Evolutionary conservation across 2,797 vertebrate genomes (phyloP).

Genomic region (Chaenodraco wilsoni): DNA sequence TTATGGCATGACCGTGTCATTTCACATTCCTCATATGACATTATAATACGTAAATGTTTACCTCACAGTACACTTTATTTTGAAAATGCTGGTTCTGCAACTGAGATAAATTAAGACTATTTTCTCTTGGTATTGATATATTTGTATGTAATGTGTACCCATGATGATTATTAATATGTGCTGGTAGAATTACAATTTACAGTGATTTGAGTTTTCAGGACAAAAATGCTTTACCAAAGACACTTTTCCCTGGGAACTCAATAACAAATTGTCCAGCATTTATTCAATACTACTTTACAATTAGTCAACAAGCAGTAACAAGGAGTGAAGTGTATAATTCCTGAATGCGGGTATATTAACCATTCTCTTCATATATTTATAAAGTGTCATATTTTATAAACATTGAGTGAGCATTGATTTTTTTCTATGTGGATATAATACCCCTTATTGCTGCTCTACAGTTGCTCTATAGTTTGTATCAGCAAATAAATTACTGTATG

Average conservation of each 20-base stretch:
- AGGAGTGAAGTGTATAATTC: not conserved
- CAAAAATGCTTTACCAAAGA: not conserved
- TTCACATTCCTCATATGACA: not conserved
- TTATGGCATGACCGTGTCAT: not conserved
- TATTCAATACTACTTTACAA: not conserved
- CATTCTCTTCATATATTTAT: conserved; percentile 1
- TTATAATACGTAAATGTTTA: conserved; percentile 2
- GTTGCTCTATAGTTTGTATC: conserved; percentile 25
- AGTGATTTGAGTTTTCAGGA: conserved; percentile 7
- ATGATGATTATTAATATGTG: conserved; percentile 13
- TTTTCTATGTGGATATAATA: conserved; percentile 29
- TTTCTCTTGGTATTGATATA: conserved; percentile 5
- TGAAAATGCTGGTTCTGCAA: conserved; percentile 12
- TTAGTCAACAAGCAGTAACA: not conserved
- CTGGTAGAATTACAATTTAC: conserved; percentile 15
- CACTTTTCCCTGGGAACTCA: not conserved
- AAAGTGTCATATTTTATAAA: conserved; percentile 14
- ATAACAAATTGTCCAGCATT: too few species aligned
- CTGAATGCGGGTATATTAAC: not conserved
- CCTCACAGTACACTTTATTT: not conserved
- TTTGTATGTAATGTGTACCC: conserved; percentile 27
- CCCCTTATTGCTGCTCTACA: conserved; percentile 8
- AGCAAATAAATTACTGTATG: conserved; percentile 30
- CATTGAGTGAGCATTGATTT: not conserved
- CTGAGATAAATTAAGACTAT: conserved; percentile 1